Percentiles rank a stretch among this genome's conserved stretches.
phyloP scores from a whole-genome alignment of 2,113 vertebrate genomes.

The Loxodonta africana region DNA sequence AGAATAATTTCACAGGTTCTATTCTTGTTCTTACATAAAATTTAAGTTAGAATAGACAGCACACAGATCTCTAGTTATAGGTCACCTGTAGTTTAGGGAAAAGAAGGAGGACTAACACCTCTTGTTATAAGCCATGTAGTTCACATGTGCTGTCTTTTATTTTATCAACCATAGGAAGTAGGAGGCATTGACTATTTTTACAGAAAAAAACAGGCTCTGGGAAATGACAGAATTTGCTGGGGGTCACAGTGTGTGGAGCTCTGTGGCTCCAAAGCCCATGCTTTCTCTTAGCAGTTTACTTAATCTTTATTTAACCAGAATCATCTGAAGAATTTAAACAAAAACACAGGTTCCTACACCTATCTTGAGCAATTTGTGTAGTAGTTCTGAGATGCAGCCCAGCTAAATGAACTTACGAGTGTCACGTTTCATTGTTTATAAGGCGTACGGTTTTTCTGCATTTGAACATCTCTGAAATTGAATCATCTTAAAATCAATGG shows the following conservation, averaged over 20 bases:
- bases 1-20: background rate
- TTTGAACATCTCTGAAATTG: conserved; percentile 50
- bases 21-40: background rate
- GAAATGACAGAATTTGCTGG: conserved; percentile 30
- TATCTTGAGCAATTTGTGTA: background rate
- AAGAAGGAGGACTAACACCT: background rate
- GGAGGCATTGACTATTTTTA: conserved; percentile 30
- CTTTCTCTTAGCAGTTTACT: conserved; percentile 1
- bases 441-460: conserved; percentile 6
- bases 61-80: background rate
- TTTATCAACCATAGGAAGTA: background rate
- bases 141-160: background rate
- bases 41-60: background rate
- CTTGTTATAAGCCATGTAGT: background rate
- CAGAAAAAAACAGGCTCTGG: conserved; percentile 6
- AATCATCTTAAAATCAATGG: background rate
- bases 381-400: conserved; percentile 6
- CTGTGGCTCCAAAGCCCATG: background rate
- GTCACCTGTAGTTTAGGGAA: background rate
- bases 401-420: conserved; percentile 31
- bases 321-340: conserved; percentile 8
- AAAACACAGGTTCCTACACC: background rate
- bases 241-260: conserved; percentile 28
- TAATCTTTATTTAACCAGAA: background rate
- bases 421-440: background rate